Base-by-base conservation (phyloP, 1,140 invertebrate genomes). In the Saccostrea echinata region DNA sequence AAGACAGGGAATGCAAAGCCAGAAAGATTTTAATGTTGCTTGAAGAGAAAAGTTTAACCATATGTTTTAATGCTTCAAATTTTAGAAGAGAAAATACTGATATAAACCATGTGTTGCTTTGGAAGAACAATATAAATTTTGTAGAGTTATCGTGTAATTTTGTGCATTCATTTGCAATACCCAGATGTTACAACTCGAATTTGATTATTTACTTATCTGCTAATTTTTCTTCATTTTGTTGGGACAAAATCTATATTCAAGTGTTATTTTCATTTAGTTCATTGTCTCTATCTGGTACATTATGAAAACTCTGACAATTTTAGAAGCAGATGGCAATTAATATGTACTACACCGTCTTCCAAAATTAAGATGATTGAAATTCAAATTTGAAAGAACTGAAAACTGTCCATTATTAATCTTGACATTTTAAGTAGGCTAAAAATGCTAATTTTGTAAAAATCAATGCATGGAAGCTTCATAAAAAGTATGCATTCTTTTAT, bases 131-230 rank as follows among this genome's bases (percentile, higher is more conserved):
- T 71, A 24, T 33, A 71, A 71, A 71, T 71, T 71, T 71, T 71
- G 68, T 71, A 2, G 68, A 71, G 68, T 71, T 13, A 71, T 71
- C 68, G 30, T 71, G 68, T 71, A 71, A 71, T 71, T 71, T 71
- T 71, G 24, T 71, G 24, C 55, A 21, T 71, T 27, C 68, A 27
- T 71, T 30, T 71, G 18, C 68, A 71, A 33, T 13, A 30, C 16
- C 68, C 68, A 76, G 27, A 76, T 76, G 68, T 76, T 76, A 76
- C 68, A 76, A 76, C 68, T 76, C 68, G 27, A 76, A 76, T 76
- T 76, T 76, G 68, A 76, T 76, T 33, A 76, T 33, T 61, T 30
- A 16, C 68, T 76, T 30, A 76, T 76, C 68, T 16, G 68, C 24
- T 76, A 33, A 76, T 33, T 30, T 76, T 76, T 33, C 43, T 30